Base-by-base conservation (phyloP, 2,797 vertebrate species). In the Arrhamphus sclerolepis region DNA sequence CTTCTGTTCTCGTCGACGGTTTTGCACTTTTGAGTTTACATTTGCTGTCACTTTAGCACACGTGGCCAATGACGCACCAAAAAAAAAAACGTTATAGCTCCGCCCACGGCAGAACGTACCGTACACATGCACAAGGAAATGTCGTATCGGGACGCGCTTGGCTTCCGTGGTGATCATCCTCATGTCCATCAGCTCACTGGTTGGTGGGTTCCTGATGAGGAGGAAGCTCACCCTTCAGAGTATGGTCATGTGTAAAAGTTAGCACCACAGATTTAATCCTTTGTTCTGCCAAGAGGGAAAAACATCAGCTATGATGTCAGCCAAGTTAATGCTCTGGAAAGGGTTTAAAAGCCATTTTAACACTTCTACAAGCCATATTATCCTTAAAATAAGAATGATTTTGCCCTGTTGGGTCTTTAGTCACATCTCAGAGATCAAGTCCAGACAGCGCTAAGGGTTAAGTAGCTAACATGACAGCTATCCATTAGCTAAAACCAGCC, bases 1-100 rank as follows among this genome's bases (percentile, higher is more conserved):
- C 53, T 61, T 70, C 54, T 41, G 43, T 55, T 74, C 69, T 71
- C 48, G 28, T 75, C 60, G 51, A 50, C 60, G 1, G 52, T 78
- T 84, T 81, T 78, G 68, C 66, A 80, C 76, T 68, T 82, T 82
- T 85, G 40, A 40, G 74, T 88, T 85, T 77, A 75, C 78, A 75
- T 40, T 61, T 70, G 58, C 65, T 17, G 66, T 78, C 61, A 70
- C 56, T 54, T 77, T 47, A 7, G 16, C 0, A 0, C 69, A 29
- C 48, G 51, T 2, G 70, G 56, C 43, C 42, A 2, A 69, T 46
- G 18, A 50, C 63, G 39, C 49, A 0, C 7, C 6, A 31, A 0
- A 4, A 2, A 60, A 34, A n/a, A n/a, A n/a, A n/a, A n/a, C n/a
- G 9, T 50, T 68, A 9, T 58, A 48, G 55, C 22, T 50, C 50